Evolutionary conservation across 2,888 invertebrate species (phyloP).

Genomic region (Ceramica pisi): DNA sequence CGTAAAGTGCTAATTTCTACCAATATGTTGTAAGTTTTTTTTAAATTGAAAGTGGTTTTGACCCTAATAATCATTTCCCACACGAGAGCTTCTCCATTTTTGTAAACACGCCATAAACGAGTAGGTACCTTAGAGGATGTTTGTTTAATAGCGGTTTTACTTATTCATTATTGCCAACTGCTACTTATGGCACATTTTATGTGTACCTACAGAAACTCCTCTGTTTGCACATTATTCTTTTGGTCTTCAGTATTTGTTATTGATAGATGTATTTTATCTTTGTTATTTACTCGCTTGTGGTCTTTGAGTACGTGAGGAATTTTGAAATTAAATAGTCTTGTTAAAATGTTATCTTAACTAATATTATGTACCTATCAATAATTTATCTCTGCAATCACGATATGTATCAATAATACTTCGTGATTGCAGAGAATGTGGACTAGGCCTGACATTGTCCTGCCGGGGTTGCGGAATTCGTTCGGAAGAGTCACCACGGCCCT

Average conservation of each 20-base stretch:
- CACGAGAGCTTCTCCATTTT: constrained; percentile 6
- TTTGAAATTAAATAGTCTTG: background rate
- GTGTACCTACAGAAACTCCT: constrained; percentile 27
- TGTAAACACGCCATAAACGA: background rate
- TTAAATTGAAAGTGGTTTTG: too few relatives aligned
- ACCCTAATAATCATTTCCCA: background rate
- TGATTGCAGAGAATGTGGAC: too few relatives aligned
- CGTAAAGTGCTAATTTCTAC: too few relatives aligned
- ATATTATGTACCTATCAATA: too few relatives aligned
- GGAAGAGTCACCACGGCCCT: too few relatives aligned
- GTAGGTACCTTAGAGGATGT: constrained; percentile 10
- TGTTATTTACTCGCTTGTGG: constrained; percentile 21
- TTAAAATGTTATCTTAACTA: background rate
- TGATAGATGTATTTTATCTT: constrained; percentile 22
- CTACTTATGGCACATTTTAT: constrained; percentile 43
- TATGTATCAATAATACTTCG: too few relatives aligned
- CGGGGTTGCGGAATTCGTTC: too few relatives aligned
- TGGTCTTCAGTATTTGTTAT: constrained; percentile 19
- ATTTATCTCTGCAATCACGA: too few relatives aligned
- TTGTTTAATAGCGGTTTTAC: constrained; percentile 30
- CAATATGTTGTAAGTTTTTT: too few relatives aligned
- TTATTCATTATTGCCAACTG: constrained; percentile 35
- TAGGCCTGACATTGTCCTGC: too few relatives aligned
- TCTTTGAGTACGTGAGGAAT: constrained; percentile 4
- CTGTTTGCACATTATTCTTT: constrained; percentile 29